Evolutionary conservation across 2,888 invertebrate genomes (phyloP).

Genomic region (Stomorhina lunata): DNA sequence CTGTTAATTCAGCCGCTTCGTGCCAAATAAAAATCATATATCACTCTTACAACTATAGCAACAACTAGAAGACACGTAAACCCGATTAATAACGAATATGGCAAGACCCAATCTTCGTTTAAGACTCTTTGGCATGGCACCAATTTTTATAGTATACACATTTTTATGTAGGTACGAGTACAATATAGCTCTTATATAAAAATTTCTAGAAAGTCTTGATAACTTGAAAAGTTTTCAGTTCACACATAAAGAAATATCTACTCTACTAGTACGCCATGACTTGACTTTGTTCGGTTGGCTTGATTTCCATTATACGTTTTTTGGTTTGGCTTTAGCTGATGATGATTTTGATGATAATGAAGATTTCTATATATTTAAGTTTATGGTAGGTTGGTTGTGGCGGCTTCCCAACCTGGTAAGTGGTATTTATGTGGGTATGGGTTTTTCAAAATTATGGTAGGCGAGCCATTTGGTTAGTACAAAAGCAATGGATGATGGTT

Average conservation of each 20-base stretch:
- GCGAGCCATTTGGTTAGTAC: conserved; percentile 7
- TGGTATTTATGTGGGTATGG: conserved; percentile 41
- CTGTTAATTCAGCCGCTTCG: conserved; percentile 41
- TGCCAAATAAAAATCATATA: conserved; percentile 40
- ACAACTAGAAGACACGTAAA: background rate
- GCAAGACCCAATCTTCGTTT: conserved; percentile 43
- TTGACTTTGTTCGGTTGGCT: conserved; percentile 34
- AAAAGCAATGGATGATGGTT: background rate
- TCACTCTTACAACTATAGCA: conserved; percentile 25
- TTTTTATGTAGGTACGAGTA: no score
- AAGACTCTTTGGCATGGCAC: conserved; percentile 49
- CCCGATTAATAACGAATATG: conserved; percentile 47
- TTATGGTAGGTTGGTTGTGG: conserved; percentile 20
- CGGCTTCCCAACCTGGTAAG: conserved; percentile 37
- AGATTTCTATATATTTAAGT: background rate
- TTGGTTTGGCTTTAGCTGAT: conserved; percentile 30
- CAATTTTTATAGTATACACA: no score
- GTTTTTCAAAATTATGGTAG: conserved; percentile 15
- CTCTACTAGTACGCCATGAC: conserved; percentile 30
- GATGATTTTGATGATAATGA: background rate
- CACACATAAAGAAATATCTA: no score
- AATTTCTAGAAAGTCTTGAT: conserved; percentile 43
- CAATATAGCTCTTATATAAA: conserved; percentile 8
- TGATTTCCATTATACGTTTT: conserved; percentile 16
- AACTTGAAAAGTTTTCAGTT: conserved; percentile 27